Evolutionary conservation across 2,113 vertebrate species (phyloP).

Genomic region (Cyprinodon variegatus): DNA sequence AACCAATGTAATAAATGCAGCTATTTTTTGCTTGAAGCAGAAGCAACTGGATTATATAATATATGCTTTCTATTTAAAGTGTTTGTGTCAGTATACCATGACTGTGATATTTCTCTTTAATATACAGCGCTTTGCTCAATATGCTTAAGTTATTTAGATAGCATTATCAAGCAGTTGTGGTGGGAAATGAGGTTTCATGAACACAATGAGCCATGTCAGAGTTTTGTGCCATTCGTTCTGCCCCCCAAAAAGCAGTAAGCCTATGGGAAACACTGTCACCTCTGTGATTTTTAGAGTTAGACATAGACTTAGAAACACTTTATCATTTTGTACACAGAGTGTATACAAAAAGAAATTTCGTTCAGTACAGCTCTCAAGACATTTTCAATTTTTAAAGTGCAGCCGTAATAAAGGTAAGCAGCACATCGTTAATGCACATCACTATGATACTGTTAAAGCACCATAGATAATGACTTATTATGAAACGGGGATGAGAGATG

Average conservation of each 20-base stretch:
- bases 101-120: background rate
- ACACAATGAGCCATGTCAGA: background rate
- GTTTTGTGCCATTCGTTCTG: background rate
- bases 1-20: background rate
- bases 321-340: no score
- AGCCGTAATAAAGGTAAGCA: no score
- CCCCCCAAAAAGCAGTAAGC: background rate
- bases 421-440: constrained; percentile 33
- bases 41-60: no score
- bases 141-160: background rate
- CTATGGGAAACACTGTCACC: background rate
- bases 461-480: constrained; percentile 56
- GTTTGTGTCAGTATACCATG: background rate
- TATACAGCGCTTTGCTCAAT: background rate
- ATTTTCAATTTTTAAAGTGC: no score
- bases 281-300: background rate
- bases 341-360: no score
- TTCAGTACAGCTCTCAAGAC: no score
- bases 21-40: background rate
- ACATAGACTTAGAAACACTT: no score
- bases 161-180: background rate
- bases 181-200: background rate
- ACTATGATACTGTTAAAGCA: constrained; percentile 56
- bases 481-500: constrained; percentile 59
- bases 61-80: background rate